A percentile compares a stretch with the other conserved stretches of the same genome.
Conservation (phyloP, 1,140 invertebrate species). For the Onthophagus taurus region DNA sequence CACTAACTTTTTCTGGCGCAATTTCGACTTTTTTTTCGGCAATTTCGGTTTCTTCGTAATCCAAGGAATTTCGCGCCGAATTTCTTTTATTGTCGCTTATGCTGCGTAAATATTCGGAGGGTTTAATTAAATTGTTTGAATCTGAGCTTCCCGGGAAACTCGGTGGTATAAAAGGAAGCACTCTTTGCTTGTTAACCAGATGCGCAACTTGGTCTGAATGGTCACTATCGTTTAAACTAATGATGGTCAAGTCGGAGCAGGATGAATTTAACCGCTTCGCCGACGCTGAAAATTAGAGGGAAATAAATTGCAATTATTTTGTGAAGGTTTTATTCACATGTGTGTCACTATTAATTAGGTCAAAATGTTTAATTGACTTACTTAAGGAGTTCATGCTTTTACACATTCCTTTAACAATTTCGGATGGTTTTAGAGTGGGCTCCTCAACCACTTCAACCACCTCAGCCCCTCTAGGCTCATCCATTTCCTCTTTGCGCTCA, state of each 20-base stretch:
- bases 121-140: constrained; percentile 77
- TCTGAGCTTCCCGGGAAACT: constrained; percentile 63
- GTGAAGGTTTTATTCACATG: too few species aligned
- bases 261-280: constrained; percentile 31
- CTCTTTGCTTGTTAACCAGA: constrained; percentile 72
- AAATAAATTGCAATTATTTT: too few species aligned
- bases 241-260: constrained; percentile 36
- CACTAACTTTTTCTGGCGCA: constrained; percentile 7
- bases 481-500: constrained; percentile 10
- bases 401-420: constrained; percentile 42
- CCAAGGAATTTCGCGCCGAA: constrained; percentile 25
- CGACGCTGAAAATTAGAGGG: constrained; percentile 23
- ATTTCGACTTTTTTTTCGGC: constrained; percentile 15
- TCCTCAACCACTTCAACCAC: constrained; percentile 48
- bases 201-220: constrained; percentile 45
- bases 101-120: constrained; percentile 80
- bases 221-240: constrained; percentile 33
- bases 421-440: constrained; percentile 49
- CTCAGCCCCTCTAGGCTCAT: constrained; percentile 30
- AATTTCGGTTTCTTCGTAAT: constrained; percentile 22
- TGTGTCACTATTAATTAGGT: too few species aligned
- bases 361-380: constrained; percentile 29
- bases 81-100: constrained; percentile 60
- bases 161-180: constrained; percentile 78
- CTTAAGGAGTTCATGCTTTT: constrained; percentile 32